Evolutionary conservation across 2,113 vertebrate genomes (phyloP), one percentile per base, ranked within the genome.

Genomic region (Periophthalmus modestus): DNA sequence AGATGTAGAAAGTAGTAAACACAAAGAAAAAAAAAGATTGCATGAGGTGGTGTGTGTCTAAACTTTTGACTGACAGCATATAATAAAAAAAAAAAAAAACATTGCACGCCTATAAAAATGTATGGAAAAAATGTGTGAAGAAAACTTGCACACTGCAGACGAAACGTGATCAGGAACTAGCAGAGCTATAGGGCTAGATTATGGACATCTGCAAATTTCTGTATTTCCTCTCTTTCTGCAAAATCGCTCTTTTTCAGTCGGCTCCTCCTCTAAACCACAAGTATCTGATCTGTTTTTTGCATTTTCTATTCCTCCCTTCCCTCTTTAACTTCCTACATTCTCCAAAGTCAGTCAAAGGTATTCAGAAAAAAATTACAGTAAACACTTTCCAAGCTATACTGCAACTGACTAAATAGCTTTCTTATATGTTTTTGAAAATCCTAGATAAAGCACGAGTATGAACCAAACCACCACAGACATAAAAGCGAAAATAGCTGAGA

Each of bases 231-330:
- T 73, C 79, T 82, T 74, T 19, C 74, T 87, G 86, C 84, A 87
- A 84, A 90, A 90, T 78, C 71, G 69, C 79, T 87, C 63, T 74
- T 77, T 92, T 92, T 91, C 82, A 82, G 89, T 78, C 57, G 83
- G 79, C 84, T 72, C 75, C 89, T 86, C 83, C 86, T 63, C 61
- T 47, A 84, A 86, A 89, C 87, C 79, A 86, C 93, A 93, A 91
- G 88, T 88, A 92, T 93, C 78, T 87, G 78, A 68, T 90, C 88
- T 92, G 88, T 87, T 91, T n/a, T 91, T 90, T 89, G 68, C 81
- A 77, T 85, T 88, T 85, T 79, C 43, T 77, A 52, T 66, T 81
- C 75, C 47, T 75, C 65, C 73, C 61, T 39, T 33, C 12, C 23
- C 55, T 58, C n/a, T 80, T 82, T 84, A 82, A 84, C 81, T 68